Evolutionary conservation across 2,113 vertebrate genomes (phyloP), one percentile per base, ranked within the genome.

Genomic region (Mastomys coucha): DNA sequence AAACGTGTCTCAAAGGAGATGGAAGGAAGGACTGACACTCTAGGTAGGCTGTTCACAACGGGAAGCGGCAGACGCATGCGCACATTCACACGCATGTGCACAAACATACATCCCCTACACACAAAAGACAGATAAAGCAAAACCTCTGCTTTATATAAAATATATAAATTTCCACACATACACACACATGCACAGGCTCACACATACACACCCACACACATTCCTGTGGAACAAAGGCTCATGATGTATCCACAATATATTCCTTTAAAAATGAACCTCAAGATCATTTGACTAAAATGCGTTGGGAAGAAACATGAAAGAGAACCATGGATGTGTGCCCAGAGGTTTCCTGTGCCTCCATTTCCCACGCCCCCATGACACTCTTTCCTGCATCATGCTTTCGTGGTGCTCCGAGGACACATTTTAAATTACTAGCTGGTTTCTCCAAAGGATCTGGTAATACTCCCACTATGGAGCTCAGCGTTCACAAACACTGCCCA

Each of bases 351-450:
- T 3, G 1, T 0, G 1, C 63, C 12, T 2, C 24, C 19, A 4
- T 36, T 2, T 19, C 45, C 36, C 10, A 24, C 1, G 14, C 2
- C 26, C 24, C 33, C 31, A 26, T 22, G 65, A 9, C 65, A n/a
- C 28, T 22, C 28, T 33, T 0, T 28, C 36, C 17, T 10, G 60
- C 53, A 19, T 1, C 20, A 2, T 14, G 1, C 33, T 1, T 70
- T 67, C 0, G 4, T 0, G 24, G 0, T 17, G 0, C 58, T 58
- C 26, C 0, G 13, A 63, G 0, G 56, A 77, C 65, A 0, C 3
- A 1, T 17, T 63, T 42, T 33, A 11, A 51, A 1, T 0, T 0
- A 8, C 22, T 5, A 7, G 5, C 12, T 5, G 53, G 8, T 5
- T 28, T 69, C 81, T 26, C 6, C 0, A 7, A 14, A 49, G 67